Base-by-base conservation (phyloP, 23 tunicate genomes). In the Trididemnum miniatum region DNA sequence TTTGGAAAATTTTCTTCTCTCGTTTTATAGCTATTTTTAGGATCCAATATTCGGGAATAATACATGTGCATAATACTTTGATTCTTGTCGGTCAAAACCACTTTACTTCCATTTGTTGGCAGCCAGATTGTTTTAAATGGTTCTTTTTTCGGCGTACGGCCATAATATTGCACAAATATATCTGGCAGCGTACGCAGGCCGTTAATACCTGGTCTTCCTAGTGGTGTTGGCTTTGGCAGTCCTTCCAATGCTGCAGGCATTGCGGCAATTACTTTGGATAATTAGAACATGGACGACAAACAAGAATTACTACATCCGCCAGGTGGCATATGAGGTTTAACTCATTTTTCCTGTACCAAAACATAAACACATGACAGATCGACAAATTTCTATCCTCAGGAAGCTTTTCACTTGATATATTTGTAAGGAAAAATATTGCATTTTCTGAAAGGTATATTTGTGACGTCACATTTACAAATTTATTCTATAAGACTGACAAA, bases 1-100 rank as follows among this genome's bases (percentile, higher is more conserved):
- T 32, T 67, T 12, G 75, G 38, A 31, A 67, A 67, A 22, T 67
- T 67, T 31, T 31, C 38, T 32, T 67, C 38, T 7, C 38, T 5
- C 15, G 18, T 67, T 31, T 2, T 12, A 9, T 67, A 31, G 5
- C 38, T 9, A 31, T 67, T 33, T 12, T 62, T n/a, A 20, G 3
- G 5, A 32, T 67, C 75, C 38, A 67, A 33, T 3, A 67, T 32
- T 31, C 75, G 15, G 26, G 96, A 91, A 57, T 91, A 91, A 65
- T 85, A 91, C 40, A 85, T 49, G 31, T 91, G 89, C 90, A 91
- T 79, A 32, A 85, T 51, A 37, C 80, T 90, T 65, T 91, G 96
- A 25, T 65, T 75, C 49, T 85, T 65, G 57, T 91, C 96, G 27
- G 27, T 81, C 0, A 91, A 81, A 26, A 77, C 71, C 60, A 85